Conservation (phyloP, 2,888 invertebrate genomes). For the Sinelater perroti region DNA sequence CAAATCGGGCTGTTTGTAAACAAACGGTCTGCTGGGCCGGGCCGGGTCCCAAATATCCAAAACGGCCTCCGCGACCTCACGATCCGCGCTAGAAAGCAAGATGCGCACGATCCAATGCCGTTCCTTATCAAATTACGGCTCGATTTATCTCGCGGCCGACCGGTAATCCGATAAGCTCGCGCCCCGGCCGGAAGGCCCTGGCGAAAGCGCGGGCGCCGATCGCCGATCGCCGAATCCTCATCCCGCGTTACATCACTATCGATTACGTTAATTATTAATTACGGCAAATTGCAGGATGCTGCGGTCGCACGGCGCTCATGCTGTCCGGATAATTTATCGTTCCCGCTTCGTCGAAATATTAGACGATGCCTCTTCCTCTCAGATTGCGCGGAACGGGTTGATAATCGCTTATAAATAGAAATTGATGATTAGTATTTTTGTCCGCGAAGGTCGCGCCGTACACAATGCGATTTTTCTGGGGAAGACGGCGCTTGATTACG, state of each 20-base stretch:
- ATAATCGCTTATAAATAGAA: slow-evolving; percentile 37
- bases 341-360: slow-evolving; percentile 16
- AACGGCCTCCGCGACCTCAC: slow-evolving; percentile 7
- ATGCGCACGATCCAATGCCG: too few species aligned
- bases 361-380: slow-evolving; percentile 25
- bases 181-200: slow-evolving; percentile 4
- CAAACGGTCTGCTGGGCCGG: slow-evolving; percentile 1
- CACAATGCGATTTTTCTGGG: slow-evolving; percentile 14
- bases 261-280: slow-evolving; percentile 35
- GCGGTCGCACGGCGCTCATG: slow-evolving; percentile 24
- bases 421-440: slow-evolving; percentile 30
- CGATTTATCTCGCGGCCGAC: slow-evolving; percentile 3
- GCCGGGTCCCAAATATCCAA: background rate
- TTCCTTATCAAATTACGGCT: slow-evolving; percentile 1
- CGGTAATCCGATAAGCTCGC: background rate
- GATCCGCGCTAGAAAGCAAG: background rate
- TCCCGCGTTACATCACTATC: slow-evolving; percentile 35
- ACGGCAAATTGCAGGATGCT: slow-evolving; percentile 34
- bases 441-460: slow-evolving; percentile 22
- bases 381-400: slow-evolving; percentile 17
- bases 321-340: slow-evolving; percentile 18
- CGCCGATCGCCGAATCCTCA: slow-evolving; percentile 29
- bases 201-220: slow-evolving; percentile 16
- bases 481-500: slow-evolving; percentile 5
- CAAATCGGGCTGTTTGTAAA: slow-evolving; percentile 3